Evolutionary conservation across 2,797 vertebrate species (phyloP).

Genomic region (Neolamprologus multifasciatus): DNA sequence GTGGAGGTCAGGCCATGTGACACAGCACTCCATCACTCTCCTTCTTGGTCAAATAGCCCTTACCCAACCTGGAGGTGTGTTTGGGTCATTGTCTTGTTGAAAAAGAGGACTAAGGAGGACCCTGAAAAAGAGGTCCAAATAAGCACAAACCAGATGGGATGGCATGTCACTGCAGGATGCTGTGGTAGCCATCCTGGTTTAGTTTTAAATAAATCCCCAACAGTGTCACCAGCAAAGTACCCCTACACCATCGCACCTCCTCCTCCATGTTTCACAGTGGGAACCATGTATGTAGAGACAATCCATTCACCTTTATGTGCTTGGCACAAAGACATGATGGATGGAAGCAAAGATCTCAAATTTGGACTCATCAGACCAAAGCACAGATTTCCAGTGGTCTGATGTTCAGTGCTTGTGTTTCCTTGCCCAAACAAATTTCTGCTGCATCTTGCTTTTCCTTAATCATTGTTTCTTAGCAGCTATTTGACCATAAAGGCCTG

Average conservation of each 20-base stretch:
- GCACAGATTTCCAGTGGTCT: neutral
- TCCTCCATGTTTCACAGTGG: neutral
- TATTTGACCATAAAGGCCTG: neutral
- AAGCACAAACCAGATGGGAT: neutral
- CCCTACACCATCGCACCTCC: neutral
- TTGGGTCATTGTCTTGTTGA: neutral
- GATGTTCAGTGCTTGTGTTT: neutral
- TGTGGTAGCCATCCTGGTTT: neutral
- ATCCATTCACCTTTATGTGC: fast-evolving
- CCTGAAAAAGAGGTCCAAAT: neutral
- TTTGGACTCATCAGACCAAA: neutral
- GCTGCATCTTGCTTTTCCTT: neutral
- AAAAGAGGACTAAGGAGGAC: neutral
- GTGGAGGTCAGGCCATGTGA: neutral
- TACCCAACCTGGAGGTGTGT: neutral
- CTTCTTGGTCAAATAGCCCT: neutral
- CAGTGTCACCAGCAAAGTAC: neutral
- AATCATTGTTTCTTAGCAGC: neutral
- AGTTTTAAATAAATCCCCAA: neutral
- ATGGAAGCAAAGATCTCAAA: neutral
- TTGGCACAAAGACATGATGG: neutral
- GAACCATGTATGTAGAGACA: fast-evolving
- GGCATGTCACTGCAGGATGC: neutral
- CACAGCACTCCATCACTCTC: neutral
- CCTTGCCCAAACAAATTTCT: fast-evolving